Evolutionary conservation across 2,797 vertebrate genomes (phyloP).

Genomic region (Lemur catta): DNA sequence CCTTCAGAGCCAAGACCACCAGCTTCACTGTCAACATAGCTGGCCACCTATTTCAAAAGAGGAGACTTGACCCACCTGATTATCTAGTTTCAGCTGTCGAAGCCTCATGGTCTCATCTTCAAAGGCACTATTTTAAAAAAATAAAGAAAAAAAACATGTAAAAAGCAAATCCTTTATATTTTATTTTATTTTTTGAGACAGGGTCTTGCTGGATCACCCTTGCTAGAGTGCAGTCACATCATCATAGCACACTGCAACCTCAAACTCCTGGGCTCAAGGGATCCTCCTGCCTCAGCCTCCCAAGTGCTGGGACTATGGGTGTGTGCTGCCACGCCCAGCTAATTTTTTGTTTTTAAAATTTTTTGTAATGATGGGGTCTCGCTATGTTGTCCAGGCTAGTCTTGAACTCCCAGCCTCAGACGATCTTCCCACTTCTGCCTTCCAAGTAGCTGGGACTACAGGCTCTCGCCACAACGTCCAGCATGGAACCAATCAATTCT

Average conservation of each 20-base stretch:
- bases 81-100: slow-evolving; percentile 95
- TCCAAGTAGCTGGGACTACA: background rate
- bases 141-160: background rate
- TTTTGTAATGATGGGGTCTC: background rate
- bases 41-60: background rate
- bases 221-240: background rate
- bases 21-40: rapidly evolving
- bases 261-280: background rate
- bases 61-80: slow-evolving; percentile 88
- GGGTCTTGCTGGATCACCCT: background rate
- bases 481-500: background rate
- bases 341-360: background rate
- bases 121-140: slow-evolving; percentile 85
- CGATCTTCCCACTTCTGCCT: background rate
- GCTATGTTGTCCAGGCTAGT: background rate
- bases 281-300: background rate
- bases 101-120: slow-evolving; percentile 91
- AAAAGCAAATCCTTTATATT: background rate
- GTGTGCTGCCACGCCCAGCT: background rate
- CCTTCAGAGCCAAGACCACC: background rate
- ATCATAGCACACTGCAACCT: background rate
- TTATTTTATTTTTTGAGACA: background rate
- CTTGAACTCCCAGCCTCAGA: background rate
- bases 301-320: background rate
- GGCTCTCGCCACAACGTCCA: background rate